Base-by-base conservation (phyloP, 1,140 invertebrate species). In the Trichonephila clavata region DNA sequence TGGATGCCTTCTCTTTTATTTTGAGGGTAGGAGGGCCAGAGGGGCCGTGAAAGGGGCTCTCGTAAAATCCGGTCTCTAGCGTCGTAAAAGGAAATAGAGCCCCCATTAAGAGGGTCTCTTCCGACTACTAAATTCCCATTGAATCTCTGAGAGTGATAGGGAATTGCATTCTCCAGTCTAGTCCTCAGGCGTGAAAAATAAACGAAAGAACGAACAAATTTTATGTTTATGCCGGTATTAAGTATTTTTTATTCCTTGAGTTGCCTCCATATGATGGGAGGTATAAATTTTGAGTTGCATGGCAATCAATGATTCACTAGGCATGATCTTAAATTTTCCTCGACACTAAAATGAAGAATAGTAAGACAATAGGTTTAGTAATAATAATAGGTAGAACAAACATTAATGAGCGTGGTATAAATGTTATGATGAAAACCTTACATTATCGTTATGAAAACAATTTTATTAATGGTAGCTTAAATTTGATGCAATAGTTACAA, bases 61-160 rank as follows among this genome's bases (percentile, higher is more conserved):
- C 84, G 60, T 86, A 86, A 86, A 86, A 86, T n/a, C 57, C 57
- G 84, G 84, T 57, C 60, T 57, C 57, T 43, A n/a, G 57, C 27
- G 57, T 86, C 84, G 84, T 86, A 86, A 86, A 86, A 86, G 84
- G 84, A 86, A 86, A 86, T 86, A 86, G 84, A 86, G 84, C 21
- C 24, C 60, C 84, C 57, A 61, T 86, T 61, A 86, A 63, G 60
- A 32, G 59, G 59, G 57, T 24, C 71, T 60, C 84, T 86, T 86
- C 84, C 60, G 60, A 61, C 84, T 86, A 59, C 84, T 86, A 86
- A 61, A 86, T 86, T 86, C 59, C 60, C 60, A 86, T 63, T 86
- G 84, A 86, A 86, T 63, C 60, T 63, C 50, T 27, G 61, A 8
- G 27, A 86, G 60, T 21, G 59, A 86, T 86, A 77, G 16, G 57